Percentiles rank a stretch among this genome's conserved stretches.
phyloP scores from a whole-genome alignment of 2,797 vertebrate genomes.

The Melanotaenia trifasciata region DNA sequence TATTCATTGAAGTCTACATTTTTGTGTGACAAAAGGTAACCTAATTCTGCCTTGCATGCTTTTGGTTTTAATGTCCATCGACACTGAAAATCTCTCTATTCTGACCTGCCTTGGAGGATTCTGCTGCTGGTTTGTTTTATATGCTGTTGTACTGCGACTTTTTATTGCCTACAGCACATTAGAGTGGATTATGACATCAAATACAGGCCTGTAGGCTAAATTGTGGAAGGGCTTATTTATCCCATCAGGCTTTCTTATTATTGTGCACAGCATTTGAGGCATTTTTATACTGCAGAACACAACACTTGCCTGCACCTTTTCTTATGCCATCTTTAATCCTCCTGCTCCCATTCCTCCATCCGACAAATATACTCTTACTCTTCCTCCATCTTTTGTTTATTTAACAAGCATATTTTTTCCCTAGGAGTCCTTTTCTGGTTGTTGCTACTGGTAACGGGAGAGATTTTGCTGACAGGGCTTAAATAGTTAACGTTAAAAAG shows the following conservation, averaged over 20 bases:
- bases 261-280: conserved; percentile 30
- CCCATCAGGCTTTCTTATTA: conserved; percentile 20
- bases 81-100: conserved; percentile 21
- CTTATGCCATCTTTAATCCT: conserved; percentile 30
- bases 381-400: conserved; percentile 46
- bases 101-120: conserved; percentile 7
- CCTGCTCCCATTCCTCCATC: conserved; percentile 35
- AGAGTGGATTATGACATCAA: conserved; percentile 48
- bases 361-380: conserved; percentile 5
- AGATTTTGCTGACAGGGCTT: conserved; percentile 69
- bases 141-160: neutral
- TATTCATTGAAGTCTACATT: conserved; percentile 54
- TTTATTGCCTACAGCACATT: conserved; percentile 37
- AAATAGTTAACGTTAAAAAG: conserved; percentile 48
- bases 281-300: neutral
- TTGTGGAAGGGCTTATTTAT: conserved; percentile 46
- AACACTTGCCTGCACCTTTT: conserved; percentile 2
- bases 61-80: conserved; percentile 26
- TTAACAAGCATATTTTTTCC: conserved; percentile 73
- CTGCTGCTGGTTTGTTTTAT: conserved; percentile 5
- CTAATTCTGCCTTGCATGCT: conserved; percentile 33
- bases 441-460: conserved; percentile 74
- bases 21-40: conserved; percentile 45
- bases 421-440: conserved; percentile 61
- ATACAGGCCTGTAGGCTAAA: conserved; percentile 23